Evolutionary conservation across 1,140 invertebrate species (phyloP).

Genomic region (Drosophila truncata): DNA sequence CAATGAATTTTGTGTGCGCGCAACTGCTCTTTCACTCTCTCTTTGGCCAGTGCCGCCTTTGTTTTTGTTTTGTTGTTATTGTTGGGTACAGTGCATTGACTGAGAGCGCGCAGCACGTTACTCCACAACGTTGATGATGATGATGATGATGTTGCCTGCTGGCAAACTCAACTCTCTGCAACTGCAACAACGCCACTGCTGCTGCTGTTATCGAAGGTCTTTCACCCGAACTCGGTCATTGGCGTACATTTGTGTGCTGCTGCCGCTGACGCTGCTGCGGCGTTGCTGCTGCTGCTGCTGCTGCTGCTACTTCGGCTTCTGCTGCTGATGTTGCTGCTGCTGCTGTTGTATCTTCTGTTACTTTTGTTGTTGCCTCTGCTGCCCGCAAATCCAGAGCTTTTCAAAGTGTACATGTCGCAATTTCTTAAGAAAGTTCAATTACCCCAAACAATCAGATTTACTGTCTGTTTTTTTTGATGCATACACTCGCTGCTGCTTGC

Average conservation of each 20-base stretch:
- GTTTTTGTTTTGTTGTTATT: constrained; percentile 78
- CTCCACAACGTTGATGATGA: constrained; percentile 66
- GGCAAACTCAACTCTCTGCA: constrained; percentile 62
- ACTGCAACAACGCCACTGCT: constrained; percentile 57
- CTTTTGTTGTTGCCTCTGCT: constrained; percentile 40
- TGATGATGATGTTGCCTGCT: constrained; percentile 67
- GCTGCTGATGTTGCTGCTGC: constrained; percentile 47
- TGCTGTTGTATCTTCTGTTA: constrained; percentile 36
- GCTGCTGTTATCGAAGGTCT: constrained; percentile 85
- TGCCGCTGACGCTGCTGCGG: constrained; percentile 25
- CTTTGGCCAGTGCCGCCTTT: constrained; percentile 36
- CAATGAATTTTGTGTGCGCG: constrained; percentile 64
- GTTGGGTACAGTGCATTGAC: constrained; percentile 73
- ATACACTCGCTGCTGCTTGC: constrained; percentile 69
- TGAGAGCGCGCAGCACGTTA: constrained; percentile 59
- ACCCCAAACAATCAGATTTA: constrained; percentile 85
- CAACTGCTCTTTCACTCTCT: constrained; percentile 42
- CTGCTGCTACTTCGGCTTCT: constrained; percentile 33
- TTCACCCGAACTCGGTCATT: constrained; percentile 86
- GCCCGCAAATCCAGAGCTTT: constrained; percentile 85
- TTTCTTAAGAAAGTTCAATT: constrained; percentile 86
- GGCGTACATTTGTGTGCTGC: constrained; percentile 85
- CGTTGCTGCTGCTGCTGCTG: constrained; percentile 32
- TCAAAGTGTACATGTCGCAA: constrained; percentile 85
- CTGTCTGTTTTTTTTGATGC: constrained; percentile 84